phyloP scores from a whole-genome alignment of 92 coral and sea anemone species.

The Palythoa heliodiscus region DNA sequence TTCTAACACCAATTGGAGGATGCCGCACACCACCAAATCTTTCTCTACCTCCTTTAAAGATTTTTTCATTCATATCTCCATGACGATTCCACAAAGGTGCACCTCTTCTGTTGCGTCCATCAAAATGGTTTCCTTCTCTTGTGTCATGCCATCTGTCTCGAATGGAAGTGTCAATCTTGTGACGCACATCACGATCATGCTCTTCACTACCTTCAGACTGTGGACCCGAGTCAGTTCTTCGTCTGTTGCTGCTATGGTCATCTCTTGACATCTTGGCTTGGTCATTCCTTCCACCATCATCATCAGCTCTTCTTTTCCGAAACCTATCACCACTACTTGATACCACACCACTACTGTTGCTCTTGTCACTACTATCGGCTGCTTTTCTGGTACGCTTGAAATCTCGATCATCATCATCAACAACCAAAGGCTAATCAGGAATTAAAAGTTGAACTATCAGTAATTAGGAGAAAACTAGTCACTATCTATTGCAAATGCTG shows the following conservation, averaged over 20 bases:
- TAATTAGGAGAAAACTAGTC: no score
- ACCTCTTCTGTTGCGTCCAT: slow-evolving; percentile 40
- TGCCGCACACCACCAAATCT: slow-evolving; percentile 66
- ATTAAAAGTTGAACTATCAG: background rate
- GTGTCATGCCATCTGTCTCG: slow-evolving; percentile 53
- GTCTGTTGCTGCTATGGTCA: slow-evolving; percentile 26
- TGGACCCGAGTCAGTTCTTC: slow-evolving; percentile 58
- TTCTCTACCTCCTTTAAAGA: slow-evolving; percentile 34
- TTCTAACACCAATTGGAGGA: slow-evolving; percentile 56
- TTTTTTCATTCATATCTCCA: slow-evolving; percentile 22
- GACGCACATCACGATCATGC: slow-evolving; percentile 42
- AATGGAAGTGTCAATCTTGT: slow-evolving; percentile 47
- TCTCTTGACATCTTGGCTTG: slow-evolving; percentile 71
- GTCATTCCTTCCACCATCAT: slow-evolving; percentile 67
- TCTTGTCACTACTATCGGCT: slow-evolving; percentile 66
- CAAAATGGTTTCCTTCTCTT: slow-evolving; percentile 43
- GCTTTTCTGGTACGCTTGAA: slow-evolving; percentile 92
- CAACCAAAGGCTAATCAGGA: slow-evolving; percentile 67
- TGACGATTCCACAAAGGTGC: slow-evolving; percentile 21
- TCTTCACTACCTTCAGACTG: slow-evolving; percentile 42
- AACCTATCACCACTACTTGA: slow-evolving; percentile 53
- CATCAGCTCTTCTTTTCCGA: slow-evolving; percentile 84
- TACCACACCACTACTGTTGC: slow-evolving; percentile 46
- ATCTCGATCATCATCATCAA: slow-evolving; percentile 97
- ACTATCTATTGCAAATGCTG: no score